These are phyloP conservation scores for Hyalella azteca DNA, from an alignment of 2,888 invertebrate genomes.

Conservation along the genomic window DNA sequence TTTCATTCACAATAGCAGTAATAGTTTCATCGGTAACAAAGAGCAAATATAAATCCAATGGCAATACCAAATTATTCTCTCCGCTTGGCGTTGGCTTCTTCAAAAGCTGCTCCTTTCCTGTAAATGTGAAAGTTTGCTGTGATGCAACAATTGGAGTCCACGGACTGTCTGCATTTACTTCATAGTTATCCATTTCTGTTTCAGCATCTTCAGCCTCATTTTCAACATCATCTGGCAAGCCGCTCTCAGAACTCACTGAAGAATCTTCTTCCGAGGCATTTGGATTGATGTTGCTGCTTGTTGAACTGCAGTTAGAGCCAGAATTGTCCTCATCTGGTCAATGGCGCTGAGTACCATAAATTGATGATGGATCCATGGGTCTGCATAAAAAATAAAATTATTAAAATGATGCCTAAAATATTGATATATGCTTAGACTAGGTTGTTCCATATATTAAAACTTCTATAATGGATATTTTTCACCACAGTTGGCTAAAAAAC, in stretches of 20 bases:
- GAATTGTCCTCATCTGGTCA: not conserved
- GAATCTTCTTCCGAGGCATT: slow-evolving; percentile 11
- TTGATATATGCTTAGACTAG: not conserved
- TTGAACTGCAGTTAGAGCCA: not conserved
- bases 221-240: not conserved
- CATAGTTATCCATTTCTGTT: not conserved
- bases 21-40: slow-evolving; percentile 20
- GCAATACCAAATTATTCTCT: too few species aligned
- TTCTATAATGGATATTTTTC: not conserved
- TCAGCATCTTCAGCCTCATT: too few species aligned
- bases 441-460: not conserved
- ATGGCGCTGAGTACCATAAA: slow-evolving; percentile 3
- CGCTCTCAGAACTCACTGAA: not conserved
- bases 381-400: not conserved
- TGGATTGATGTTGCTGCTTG: too few species aligned
- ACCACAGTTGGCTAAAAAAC: not conserved
- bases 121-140: not conserved
- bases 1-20: too few species aligned
- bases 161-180: not conserved
- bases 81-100: not conserved
- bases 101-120: too few species aligned
- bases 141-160: not conserved
- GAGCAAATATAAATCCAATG: slow-evolving; percentile 10
- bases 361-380: too few species aligned
- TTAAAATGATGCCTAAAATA: not conserved